Evolutionary conservation across 2,888 invertebrate genomes (phyloP).

Genomic region (Odontocerum albicorne): DNA sequence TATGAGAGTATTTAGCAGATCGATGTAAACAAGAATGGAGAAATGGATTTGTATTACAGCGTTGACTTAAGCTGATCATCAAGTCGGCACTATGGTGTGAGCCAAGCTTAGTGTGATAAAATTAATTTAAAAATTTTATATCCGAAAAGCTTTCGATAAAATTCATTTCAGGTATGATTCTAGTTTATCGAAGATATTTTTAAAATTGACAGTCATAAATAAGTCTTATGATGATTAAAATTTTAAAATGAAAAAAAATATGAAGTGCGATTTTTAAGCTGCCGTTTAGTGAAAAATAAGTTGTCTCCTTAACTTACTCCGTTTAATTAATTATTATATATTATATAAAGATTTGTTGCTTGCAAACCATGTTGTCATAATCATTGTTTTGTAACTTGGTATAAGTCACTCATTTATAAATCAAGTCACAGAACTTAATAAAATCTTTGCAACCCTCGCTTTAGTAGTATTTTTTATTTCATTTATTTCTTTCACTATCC

Average conservation of each 20-base stretch:
- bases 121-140: constrained; percentile 32
- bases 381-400: constrained; percentile 10
- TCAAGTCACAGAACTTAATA: constrained; percentile 25
- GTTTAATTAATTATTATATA: too few relatives aligned
- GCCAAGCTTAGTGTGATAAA: constrained; percentile 29
- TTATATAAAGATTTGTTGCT: constrained; percentile 1
- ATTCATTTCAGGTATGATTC: constrained; percentile 18
- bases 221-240: constrained; percentile 22
- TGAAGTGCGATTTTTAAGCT: constrained; percentile 14
- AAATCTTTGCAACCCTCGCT: constrained; percentile 15
- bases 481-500: too few relatives aligned
- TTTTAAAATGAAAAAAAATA: constrained; percentile 4
- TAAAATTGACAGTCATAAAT: constrained; percentile 13
- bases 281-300: constrained; percentile 4
- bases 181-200: constrained; percentile 16
- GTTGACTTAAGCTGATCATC: too few relatives aligned
- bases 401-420: constrained; percentile 16
- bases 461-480: constrained; percentile 16
- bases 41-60: too few relatives aligned
- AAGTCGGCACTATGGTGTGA: too few relatives aligned
- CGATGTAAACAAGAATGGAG: too few relatives aligned
- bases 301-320: neutral
- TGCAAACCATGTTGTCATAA: constrained; percentile 10
- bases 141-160: constrained; percentile 31
- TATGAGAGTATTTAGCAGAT: too few relatives aligned